Base-by-base conservation (phyloP, 2,113 vertebrate genomes). In the Forbesichthys agassizii region DNA sequence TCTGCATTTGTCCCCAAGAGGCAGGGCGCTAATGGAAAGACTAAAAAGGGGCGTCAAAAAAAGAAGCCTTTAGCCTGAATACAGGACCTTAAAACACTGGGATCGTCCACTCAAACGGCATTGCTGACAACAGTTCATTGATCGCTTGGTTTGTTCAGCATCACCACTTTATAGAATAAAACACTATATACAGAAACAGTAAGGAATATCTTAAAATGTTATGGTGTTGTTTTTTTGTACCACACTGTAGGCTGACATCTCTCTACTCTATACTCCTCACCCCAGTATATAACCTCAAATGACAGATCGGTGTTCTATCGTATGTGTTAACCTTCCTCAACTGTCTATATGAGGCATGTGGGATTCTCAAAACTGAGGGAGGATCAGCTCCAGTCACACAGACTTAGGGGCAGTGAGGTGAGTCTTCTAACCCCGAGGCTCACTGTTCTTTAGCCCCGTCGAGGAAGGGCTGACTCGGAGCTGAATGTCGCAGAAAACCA, bases 381-480 rank as follows among this genome's bases (percentile, higher is more conserved):
- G 62, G 75, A 80, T 84, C 74, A 70, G 69, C 49, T 68, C 57
- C 62, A 33, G 65, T 71, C 78, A 69, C 78, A 84, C 63, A 62
- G 63, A 67, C 52, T 16, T 33, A 56, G 47, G 49, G 64, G 27
- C 67, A 73, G 36, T 42, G 4, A 42, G 36, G 36, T 5, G 59
- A 62, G 56, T 72, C 83, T 81, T 81, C 70, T 79, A 84, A 86
- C 73, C 77, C 71, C 3, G 9, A 71, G 82, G 85, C 84, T 91
- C 74, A 75, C 71, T 84, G 87, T 86, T 83, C 75, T 64, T 36
- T 33, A 7, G 77, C 58, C 13, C 51, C 13, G 4, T 42, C 7
- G 36, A 42, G 36, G 3, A 42, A 42, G 4, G 36, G 27, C 27
- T 27, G 27, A 27, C 27, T 27, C 27, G 1, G 27, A 2, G 27